Evolutionary conservation across 2,888 invertebrate species (phyloP).

Genomic region (Epinotia demarniana): DNA sequence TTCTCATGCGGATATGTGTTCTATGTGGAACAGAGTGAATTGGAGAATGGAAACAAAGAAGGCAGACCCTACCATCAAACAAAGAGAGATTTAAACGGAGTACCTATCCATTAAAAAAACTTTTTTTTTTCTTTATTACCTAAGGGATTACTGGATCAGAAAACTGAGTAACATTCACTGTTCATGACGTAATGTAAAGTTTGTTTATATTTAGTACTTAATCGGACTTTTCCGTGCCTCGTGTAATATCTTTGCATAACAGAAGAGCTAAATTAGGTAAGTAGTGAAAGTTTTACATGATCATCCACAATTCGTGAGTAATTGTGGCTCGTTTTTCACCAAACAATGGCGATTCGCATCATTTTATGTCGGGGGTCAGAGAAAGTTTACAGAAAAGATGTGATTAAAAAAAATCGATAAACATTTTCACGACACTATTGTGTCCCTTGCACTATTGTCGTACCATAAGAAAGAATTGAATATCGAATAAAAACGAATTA

Average conservation of each 20-base stretch:
- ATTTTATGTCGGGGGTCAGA: conserved; percentile 44
- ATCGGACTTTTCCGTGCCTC: conserved; percentile 34
- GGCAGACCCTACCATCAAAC: too few relatives aligned
- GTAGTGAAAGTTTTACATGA: conserved; percentile 42
- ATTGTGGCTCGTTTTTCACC: conserved; percentile 44
- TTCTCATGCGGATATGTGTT: too few relatives aligned
- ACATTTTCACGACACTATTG: conserved; percentile 27
- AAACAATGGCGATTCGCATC: conserved; percentile 42
- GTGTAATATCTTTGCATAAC: conserved; percentile 39
- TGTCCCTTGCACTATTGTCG: neutral
- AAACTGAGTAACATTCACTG: neutral
- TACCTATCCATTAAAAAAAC: too few relatives aligned
- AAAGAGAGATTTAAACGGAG: too few relatives aligned
- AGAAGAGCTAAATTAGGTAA: conserved; percentile 29
- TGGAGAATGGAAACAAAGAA: too few relatives aligned
- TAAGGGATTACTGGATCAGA: too few relatives aligned
- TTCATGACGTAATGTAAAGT: neutral
- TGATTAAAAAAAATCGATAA: conserved; percentile 16
- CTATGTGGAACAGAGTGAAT: too few relatives aligned
- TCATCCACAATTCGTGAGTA: conserved; percentile 43
- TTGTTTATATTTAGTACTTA: conserved; percentile 20
- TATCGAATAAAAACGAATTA: too few relatives aligned
- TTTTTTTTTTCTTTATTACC: too few relatives aligned
- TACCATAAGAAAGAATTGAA: too few relatives aligned
- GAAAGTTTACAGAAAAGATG: conserved; percentile 34